These are phyloP conservation scores for Albula goreensis DNA, from an alignment of 2,113 vertebrate genomes.

Conservation along the genomic window DNA sequence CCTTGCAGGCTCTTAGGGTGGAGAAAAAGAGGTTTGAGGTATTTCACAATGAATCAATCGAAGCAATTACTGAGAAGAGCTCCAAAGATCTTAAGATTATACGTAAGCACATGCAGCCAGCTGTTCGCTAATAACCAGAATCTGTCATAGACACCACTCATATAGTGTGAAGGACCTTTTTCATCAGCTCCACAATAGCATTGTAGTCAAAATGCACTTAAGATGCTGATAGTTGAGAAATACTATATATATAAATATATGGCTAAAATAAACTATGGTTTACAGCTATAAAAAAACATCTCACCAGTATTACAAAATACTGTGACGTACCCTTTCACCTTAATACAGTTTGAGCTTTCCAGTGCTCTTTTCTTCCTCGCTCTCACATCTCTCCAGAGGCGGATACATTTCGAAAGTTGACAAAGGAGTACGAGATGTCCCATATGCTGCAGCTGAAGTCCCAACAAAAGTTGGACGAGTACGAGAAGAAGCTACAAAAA, in stretches of 20 bases:
- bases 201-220: too few species aligned
- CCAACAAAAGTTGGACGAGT: neutral
- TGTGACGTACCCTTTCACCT: too few species aligned
- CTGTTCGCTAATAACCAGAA: neutral
- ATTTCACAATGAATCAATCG: neutral
- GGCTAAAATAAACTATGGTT: too few species aligned
- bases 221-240: too few species aligned
- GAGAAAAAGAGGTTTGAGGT: neutral
- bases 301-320: too few species aligned
- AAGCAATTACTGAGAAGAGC: neutral
- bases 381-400: neutral
- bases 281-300: too few species aligned
- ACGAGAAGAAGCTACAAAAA: neutral
- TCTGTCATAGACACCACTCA: neutral
- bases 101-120: neutral
- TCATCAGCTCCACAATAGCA: too few species aligned
- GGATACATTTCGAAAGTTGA: neutral
- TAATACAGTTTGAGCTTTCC: neutral
- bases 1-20: neutral
- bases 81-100: neutral
- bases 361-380: neutral
- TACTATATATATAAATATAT: too few species aligned
- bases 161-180: too few species aligned
- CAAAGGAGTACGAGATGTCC: neutral
- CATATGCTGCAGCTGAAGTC: neutral